phyloP scores from a whole-genome alignment of 2,113 vertebrate genomes.

The Nettapus auritus region DNA sequence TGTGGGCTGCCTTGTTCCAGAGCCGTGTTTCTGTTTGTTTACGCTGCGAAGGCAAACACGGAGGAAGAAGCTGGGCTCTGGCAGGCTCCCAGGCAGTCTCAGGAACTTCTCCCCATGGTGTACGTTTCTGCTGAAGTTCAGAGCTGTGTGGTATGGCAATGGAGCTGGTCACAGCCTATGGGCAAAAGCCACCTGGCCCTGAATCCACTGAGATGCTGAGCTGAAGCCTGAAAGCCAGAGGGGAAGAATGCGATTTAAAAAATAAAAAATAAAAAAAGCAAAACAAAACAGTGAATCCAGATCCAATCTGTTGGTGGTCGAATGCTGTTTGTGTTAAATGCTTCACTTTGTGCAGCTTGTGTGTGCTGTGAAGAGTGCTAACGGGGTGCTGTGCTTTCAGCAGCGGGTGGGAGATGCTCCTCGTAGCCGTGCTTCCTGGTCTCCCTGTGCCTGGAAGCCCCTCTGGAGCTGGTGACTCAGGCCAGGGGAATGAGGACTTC shows the following conservation, averaged over 20 bases:
- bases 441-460: neutral
- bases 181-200: neutral
- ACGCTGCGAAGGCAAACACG: neutral
- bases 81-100: neutral
- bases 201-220: neutral
- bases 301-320: neutral
- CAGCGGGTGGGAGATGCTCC: neutral
- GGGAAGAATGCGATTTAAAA: neutral
- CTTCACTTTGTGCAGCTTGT: neutral
- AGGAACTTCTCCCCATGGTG: neutral
- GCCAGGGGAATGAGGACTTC: neutral
- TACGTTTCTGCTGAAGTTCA: neutral
- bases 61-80: neutral
- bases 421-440: neutral
- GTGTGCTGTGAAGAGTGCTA: neutral
- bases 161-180: fast-evolving
- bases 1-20: neutral
- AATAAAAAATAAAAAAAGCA: neutral
- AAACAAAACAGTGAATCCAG: no score
- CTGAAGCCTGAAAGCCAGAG: neutral
- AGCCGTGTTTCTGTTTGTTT: neutral
- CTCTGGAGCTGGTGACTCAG: neutral
- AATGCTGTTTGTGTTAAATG: neutral
- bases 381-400: neutral
- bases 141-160: fast-evolving